These are phyloP conservation scores for Delia radicum DNA, from an alignment of 1,140 invertebrate species.

Conservation along the genomic window DNA sequence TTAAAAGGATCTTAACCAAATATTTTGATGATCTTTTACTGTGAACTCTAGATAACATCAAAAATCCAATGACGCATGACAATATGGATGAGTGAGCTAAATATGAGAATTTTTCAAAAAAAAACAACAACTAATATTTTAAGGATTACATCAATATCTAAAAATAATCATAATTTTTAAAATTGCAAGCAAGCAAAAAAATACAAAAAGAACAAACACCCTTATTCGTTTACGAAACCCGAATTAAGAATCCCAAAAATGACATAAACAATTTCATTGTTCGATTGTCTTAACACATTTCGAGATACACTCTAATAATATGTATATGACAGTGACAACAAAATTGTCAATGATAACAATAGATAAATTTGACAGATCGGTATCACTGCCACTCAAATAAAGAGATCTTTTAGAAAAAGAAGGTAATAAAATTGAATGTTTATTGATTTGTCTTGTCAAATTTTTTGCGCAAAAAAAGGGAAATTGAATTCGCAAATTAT, in stretches of 20 bases:
- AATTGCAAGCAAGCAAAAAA: background rate
- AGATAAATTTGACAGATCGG: constrained; percentile 18
- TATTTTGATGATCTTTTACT: constrained; percentile 1
- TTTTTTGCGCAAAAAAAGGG: background rate
- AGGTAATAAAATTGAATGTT: constrained; percentile 15
- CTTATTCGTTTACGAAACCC: background rate
- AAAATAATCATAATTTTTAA: background rate
- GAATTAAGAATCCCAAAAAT: background rate
- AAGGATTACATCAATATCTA: background rate
- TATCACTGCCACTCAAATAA: background rate
- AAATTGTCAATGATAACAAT: constrained; percentile 10
- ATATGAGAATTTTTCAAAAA: background rate
- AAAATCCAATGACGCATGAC: constrained; percentile 17
- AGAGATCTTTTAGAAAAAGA: too few species aligned
- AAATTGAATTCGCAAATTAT: constrained; percentile 5
- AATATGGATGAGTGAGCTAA: constrained; percentile 3
- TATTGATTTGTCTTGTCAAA: constrained; percentile 21
- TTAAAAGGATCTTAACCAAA: constrained; percentile 4
- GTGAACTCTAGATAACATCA: background rate
- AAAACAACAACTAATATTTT: background rate
- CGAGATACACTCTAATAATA: background rate
- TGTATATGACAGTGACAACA: constrained; percentile 11
- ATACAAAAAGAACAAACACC: background rate
- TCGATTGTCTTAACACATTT: background rate
- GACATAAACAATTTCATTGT: constrained; percentile 1